Conservation (phyloP, 2,888 invertebrate species). For the Glaucopsyche alexis region DNA sequence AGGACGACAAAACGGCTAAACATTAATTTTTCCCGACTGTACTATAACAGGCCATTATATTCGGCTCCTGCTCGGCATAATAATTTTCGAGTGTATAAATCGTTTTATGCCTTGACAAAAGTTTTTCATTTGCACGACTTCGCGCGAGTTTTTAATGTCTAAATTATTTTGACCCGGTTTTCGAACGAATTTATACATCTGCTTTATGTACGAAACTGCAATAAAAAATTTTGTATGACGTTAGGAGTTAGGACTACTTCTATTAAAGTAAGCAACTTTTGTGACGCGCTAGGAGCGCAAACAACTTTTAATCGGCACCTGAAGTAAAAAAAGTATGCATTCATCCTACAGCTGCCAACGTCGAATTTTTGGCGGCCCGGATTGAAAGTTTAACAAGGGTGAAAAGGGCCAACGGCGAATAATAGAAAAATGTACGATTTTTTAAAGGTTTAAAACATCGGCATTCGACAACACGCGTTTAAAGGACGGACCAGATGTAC, state of each 20-base stretch:
- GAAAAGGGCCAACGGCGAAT: neutral
- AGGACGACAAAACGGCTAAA: too few species aligned
- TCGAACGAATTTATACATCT: neutral
- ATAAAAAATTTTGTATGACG: conserved; percentile 10
- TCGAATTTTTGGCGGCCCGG: neutral
- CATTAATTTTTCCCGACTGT: neutral
- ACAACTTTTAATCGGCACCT: neutral
- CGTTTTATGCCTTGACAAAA: conserved; percentile 13
- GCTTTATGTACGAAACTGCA: conserved; percentile 10
- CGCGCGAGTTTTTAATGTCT: conserved; percentile 13
- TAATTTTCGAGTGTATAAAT: conserved; percentile 6
- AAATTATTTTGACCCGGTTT: conserved; percentile 26
- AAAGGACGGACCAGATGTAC: too few species aligned
- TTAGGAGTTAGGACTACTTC: neutral
- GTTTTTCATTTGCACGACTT: neutral
- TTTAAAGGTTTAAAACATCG: too few species aligned
- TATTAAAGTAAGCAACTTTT: conserved; percentile 1
- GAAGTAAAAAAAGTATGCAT: neutral
- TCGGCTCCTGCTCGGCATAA: neutral
- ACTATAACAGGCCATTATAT: conserved; percentile 2
- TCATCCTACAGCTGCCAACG: neutral
- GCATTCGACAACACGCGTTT: too few species aligned
- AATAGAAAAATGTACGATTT: neutral
- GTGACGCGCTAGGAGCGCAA: neutral
- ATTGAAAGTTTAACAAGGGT: neutral